These are phyloP conservation scores for Parus major DNA, from an alignment of 2,113 vertebrate species.

Conservation along the genomic window DNA sequence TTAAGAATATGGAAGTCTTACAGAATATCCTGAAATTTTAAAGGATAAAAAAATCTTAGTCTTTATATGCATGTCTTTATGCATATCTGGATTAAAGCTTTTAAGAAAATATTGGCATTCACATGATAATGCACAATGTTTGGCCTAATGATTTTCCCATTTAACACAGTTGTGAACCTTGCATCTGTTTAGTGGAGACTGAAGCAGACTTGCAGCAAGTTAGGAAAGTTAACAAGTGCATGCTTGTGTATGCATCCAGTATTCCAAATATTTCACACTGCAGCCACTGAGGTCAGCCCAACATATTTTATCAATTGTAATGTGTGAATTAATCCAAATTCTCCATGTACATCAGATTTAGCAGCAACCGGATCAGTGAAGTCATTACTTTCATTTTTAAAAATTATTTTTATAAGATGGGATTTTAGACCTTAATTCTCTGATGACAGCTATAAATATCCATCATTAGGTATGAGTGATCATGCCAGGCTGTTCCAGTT, in stretches of 20 bases:
- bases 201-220: neutral
- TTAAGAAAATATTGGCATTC: neutral
- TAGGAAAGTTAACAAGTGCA: neutral
- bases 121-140: accelerated
- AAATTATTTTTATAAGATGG: constrained; percentile 2
- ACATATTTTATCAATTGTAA: constrained; percentile 18
- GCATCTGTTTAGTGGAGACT: neutral
- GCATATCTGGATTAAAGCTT: neutral
- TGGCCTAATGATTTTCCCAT: neutral
- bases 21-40: neutral
- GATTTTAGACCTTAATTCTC: constrained; percentile 14
- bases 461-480: constrained; percentile 27
- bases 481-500: neutral
- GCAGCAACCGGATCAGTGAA: neutral
- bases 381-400: neutral
- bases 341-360: neutral
- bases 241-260: neutral
- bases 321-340: neutral
- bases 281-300: neutral
- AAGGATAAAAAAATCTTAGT: neutral
- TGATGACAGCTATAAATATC: constrained; percentile 50
- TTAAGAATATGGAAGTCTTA: neutral
- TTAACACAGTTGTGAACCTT: neutral
- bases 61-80: neutral
- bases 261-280: neutral